Base-by-base conservation (phyloP, 2,888 invertebrate genomes). In the Geotrupes spiniger region DNA sequence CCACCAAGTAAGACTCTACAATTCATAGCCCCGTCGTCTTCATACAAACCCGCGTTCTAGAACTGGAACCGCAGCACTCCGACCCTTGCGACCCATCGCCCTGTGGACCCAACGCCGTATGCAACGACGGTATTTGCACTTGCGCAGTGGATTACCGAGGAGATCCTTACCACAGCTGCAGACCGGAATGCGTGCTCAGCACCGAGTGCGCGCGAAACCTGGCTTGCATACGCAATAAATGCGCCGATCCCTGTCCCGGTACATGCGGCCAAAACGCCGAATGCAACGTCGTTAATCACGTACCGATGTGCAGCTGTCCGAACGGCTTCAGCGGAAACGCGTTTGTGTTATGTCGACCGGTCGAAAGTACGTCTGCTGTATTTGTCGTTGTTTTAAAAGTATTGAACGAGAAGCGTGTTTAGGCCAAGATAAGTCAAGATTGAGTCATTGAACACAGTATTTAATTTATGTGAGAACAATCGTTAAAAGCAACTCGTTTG, bases 121-220 rank as follows among this genome's bases (percentile, higher is more conserved):
- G 87, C 62, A 56, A 54, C 17, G 76, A 43, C 61, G 82, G 87
- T 11, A 83, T 87, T 49, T 91, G 90, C 65, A 79, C 80, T 10
- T 91, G 91, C 63, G 65, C 84, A 43, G 73, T 76, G 12, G 86
- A 87, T 60, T 87, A 85, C 65, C 79, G 80, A 46, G 90, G 90
- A 31, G 85, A 89, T 73, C 88, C 89, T 11, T 85, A 84, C 63
- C 69, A 77, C 21, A 85, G 84, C 11, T 90, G 89, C 64, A 81
- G 85, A 55, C 90, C 89, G 1, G 89, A 90, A 75, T 91, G 91
- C 68, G 77, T 87, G 9, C 77, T 84, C 9, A 90, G 85, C 67
- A 81, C 80, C 41, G 89, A 90, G 56, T 90, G 90, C 69, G 66
- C 82, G 1, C 63, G 76, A 50, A 76, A 85, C 60, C 82, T 76